These are phyloP conservation scores for Gnathonemus echidnorhynchus DNA, from an alignment of 2,113 vertebrate species.

Conservation along the genomic window DNA sequence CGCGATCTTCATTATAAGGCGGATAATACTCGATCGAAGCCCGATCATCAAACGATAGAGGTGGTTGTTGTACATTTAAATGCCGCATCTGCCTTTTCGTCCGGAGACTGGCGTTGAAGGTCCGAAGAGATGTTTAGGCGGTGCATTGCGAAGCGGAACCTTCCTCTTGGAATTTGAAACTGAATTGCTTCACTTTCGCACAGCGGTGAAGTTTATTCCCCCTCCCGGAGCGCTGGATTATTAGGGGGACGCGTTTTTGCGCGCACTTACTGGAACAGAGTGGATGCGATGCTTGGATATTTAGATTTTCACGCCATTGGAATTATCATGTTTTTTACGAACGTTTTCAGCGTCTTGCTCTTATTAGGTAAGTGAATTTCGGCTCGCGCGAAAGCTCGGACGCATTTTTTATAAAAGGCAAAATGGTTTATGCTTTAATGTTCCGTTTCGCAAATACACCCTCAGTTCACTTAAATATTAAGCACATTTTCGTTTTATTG, in stretches of 20 bases:
- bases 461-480: neutral
- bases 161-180: neutral
- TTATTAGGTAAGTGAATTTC: slow-evolving; percentile 37
- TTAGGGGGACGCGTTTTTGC: neutral
- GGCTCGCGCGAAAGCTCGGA: neutral
- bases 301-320: slow-evolving; percentile 16
- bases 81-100: neutral
- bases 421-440: neutral
- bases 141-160: neutral
- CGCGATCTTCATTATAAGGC: neutral
- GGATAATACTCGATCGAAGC: neutral
- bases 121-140: neutral
- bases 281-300: slow-evolving; percentile 13
- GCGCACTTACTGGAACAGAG: neutral
- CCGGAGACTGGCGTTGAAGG: slow-evolving; percentile 1
- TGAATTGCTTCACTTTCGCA: neutral
- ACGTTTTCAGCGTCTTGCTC: slow-evolving; percentile 39
- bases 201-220: slow-evolving; percentile 11
- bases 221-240: slow-evolving; percentile 13
- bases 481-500: neutral
- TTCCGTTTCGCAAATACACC: neutral
- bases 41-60: neutral
- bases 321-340: slow-evolving; percentile 36
- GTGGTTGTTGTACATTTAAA: neutral
- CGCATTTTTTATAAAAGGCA: neutral